Base-by-base conservation (phyloP, 2,888 invertebrate species). In the Dolichopus griseipennis region DNA sequence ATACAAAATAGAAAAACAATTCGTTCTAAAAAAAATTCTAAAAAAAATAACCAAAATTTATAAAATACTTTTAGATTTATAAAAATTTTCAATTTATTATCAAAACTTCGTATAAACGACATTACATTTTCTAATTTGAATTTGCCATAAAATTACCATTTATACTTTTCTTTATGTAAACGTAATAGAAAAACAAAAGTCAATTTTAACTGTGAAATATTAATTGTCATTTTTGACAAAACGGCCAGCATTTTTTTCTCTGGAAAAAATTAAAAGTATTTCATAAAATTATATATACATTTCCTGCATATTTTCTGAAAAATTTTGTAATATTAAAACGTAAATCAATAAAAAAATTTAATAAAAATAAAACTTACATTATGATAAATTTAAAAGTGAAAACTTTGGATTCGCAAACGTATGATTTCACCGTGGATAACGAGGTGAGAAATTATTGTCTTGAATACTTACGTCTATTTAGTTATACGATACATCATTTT, bases 331-430 rank as follows among this genome's bases (percentile, higher is more conserved):
- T 52, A 12, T 52, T 52, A 52, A 52, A 52, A 41, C 9, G 52
- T 52, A 12, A n/a, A 64, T 15, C n/a, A 21, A 62, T 22, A 21
- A n/a, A 43, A 68, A 68, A 64, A 12, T 64, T 62, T 52, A 15
- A 15, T 41, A 66, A 43, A 67, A 72, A 65, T 34, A 15, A 70
- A 62, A 66, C 65, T 78, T 78, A 77, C 64, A 81, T 78, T 78
- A 76, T 80, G 75, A 91, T 94, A 83, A 87, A 90, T 75, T 84
- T 95, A 75, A 94, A 91, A 74, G 91, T 95, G 74, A 94, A 93
- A 83, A 95, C 94, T 70, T 85, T 95, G 78, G 94, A 95, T 85
- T 91, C 93, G 61, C 89, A 87, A 79, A 92, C 93, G 83, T 92
- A 93, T 80, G 84, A 85, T 65, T 93, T 94, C 81, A 84, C 86